phyloP scores from a whole-genome alignment of 2,888 invertebrate species.

The Nemurella pictetii region DNA sequence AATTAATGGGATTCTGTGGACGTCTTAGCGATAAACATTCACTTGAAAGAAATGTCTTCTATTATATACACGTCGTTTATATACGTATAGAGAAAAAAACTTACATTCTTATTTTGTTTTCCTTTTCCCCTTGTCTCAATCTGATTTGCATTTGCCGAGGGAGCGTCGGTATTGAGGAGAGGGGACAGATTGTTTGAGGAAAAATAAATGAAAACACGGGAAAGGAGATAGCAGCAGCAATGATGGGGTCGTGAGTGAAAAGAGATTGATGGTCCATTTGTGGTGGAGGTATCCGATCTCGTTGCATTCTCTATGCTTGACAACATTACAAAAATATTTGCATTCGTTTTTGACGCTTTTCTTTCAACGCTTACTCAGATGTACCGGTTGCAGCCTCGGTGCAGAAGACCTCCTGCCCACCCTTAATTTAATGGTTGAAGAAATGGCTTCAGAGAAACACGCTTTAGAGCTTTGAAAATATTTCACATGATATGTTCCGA shows the following conservation, averaged over 20 bases:
- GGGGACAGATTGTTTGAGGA: background rate
- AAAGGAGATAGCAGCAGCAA: background rate
- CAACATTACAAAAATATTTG: no score
- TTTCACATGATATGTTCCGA: no score
- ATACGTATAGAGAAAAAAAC: constrained; percentile 1
- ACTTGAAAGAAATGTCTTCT: constrained; percentile 10
- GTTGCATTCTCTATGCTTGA: no score
- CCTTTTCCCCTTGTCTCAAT: constrained; percentile 23
- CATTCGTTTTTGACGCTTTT: no score
- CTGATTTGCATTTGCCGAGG: constrained; percentile 28
- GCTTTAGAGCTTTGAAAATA: no score
- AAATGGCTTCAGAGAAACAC: no score
- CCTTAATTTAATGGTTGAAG: no score
- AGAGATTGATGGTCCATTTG: background rate
- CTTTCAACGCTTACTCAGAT: no score
- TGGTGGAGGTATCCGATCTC: background rate
- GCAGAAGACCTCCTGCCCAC: no score
- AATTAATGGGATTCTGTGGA: background rate
- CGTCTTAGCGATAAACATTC: constrained; percentile 16
- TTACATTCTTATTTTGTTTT: constrained; percentile 14
- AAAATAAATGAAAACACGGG: background rate
- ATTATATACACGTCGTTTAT: constrained; percentile 4
- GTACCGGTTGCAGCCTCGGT: no score
- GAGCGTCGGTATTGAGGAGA: background rate
- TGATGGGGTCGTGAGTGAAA: background rate